Evolutionary conservation across 2,113 vertebrate species (phyloP).

Genomic region (Anas platyrhynchos): DNA sequence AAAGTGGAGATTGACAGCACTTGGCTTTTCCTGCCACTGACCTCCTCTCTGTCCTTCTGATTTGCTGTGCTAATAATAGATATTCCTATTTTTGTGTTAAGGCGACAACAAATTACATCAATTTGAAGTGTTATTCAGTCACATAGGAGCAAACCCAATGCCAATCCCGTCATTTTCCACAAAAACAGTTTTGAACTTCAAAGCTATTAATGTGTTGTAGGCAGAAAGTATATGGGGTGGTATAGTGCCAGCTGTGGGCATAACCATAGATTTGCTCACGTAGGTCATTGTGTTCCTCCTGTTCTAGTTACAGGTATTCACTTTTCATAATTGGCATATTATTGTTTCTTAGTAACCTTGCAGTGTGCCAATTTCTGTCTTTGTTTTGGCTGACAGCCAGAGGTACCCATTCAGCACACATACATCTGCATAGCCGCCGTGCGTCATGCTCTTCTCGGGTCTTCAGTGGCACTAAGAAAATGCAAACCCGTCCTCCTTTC

Average conservation of each 20-base stretch:
- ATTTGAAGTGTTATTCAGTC: neutral
- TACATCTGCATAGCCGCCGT: neutral
- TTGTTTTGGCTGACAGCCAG: neutral
- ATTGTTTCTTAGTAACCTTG: neutral
- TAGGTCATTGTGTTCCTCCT: neutral
- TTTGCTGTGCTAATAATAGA: neutral
- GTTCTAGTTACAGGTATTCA: neutral
- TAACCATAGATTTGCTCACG: neutral
- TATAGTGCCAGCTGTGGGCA: neutral
- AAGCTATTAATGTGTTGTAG: neutral
- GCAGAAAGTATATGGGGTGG: neutral
- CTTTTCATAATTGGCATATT: neutral
- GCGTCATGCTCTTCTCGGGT: neutral
- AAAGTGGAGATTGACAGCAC: neutral
- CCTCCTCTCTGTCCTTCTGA: neutral
- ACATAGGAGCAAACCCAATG: neutral
- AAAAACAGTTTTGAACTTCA: neutral
- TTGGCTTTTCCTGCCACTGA: neutral
- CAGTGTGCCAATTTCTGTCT: neutral
- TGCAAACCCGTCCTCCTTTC: neutral
- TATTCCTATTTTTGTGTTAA: neutral
- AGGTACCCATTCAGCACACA: neutral
- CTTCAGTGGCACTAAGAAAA: neutral
- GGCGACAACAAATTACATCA: neutral
- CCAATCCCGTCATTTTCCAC: neutral